Evolutionary conservation across 2,888 invertebrate genomes (phyloP), one percentile per base, ranked within the genome.

Genomic region (Diaperis boleti): DNA sequence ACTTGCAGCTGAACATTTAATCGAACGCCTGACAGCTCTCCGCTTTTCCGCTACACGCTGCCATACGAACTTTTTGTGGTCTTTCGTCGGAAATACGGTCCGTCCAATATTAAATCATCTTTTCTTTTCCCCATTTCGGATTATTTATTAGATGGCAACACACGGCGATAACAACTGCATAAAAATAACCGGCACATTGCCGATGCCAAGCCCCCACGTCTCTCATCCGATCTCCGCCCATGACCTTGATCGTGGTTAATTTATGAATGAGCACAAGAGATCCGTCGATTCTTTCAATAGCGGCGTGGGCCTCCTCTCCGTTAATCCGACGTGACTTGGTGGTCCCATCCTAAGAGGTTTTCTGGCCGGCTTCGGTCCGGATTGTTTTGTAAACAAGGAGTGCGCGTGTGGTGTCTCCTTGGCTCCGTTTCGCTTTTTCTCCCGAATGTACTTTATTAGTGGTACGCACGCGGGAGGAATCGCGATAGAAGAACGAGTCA

Each of bases 401-500:
- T 20, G 45, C 45, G 45, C 44, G 44, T 55, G 39, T 37, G 26
- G 20, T 11, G 29, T 42, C 50, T 22, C 42, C 13, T 8, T 35
- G 15, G 35, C 8, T 10, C 57, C 33, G 33, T 13, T 33, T 10
- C 4, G 17, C 45, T 61, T 55, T 45, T 47, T 10, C 15, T 44
- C 8, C 7, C 5, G 61, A 61, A 33, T 61, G 61, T 61, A 55
- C 61, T 37, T 55, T 45, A 61, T 61, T 61, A 37, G 61, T 44
- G 41, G 31, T 44, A 59, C 45, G 61, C 61, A 61, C 61, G 61
- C 61, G 54, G 54, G 54, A 60, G 52, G 60, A 60, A 60, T 60
- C 49, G 49, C 59, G 33, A 22, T 33, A 39, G 49, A 37, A 35
- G 52, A 22, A n/a, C 14, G 29, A 20, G 4, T 54, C 41, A 26